Evolutionary conservation across 1,140 invertebrate species (phyloP).

Genomic region (Cotesia typhae): DNA sequence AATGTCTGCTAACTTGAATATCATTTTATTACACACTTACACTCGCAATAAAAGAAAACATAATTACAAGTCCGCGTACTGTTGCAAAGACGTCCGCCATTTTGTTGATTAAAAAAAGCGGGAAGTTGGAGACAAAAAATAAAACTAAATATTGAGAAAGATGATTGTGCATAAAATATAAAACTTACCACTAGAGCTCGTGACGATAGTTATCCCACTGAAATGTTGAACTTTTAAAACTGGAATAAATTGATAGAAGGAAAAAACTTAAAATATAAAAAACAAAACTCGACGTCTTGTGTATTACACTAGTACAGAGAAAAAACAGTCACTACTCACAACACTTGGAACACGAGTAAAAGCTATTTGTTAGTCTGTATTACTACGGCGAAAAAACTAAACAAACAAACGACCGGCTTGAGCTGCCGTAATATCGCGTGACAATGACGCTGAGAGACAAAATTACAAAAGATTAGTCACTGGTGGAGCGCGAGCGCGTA

Average conservation of each 20-base stretch:
- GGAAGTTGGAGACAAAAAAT: too few relatives aligned
- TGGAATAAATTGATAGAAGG: background rate
- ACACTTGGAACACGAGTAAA: too few relatives aligned
- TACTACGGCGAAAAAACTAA: background rate
- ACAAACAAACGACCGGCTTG: background rate
- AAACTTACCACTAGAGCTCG: background rate
- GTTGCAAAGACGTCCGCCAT: too few relatives aligned
- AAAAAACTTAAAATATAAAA: background rate
- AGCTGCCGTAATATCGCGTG: conserved; percentile 6
- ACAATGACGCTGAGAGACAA: background rate
- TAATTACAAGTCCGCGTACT: too few relatives aligned
- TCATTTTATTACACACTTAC: too few relatives aligned
- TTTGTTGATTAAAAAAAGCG: background rate
- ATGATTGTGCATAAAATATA: background rate
- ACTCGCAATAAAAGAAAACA: too few relatives aligned
- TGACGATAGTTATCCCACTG: background rate
- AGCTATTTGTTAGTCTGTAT: too few relatives aligned
- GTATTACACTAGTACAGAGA: too few relatives aligned
- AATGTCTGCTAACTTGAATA: too few relatives aligned
- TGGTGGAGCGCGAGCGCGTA: conserved; percentile 19
- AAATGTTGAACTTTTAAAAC: background rate
- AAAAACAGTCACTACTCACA: conserved; percentile 5
- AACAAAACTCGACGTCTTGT: too few relatives aligned
- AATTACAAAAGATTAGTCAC: conserved; percentile 11
- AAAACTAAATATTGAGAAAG: too few relatives aligned